Percentiles rank a stretch among this genome's conserved stretches.
Evolutionary conservation across 2,797 vertebrate genomes (phyloP).

Genomic region (Pseudochirops cupreus): DNA sequence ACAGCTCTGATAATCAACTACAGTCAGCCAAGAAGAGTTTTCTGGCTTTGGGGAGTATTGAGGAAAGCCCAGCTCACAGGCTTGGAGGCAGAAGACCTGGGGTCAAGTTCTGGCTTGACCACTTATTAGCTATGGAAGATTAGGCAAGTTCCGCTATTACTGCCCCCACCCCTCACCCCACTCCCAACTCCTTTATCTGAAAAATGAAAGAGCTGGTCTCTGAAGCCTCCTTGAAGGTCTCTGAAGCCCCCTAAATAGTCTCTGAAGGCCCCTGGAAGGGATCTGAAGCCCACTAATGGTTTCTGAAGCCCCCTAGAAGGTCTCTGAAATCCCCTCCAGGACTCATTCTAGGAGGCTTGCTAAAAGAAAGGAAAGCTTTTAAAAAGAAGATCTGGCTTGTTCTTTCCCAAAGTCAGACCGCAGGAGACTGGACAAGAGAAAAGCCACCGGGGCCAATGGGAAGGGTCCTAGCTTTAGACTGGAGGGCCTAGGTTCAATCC

Average conservation of each 20-base stretch:
- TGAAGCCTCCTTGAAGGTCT: not conserved
- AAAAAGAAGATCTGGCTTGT: not conserved
- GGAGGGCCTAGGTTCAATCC: not conserved
- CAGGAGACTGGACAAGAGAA: not conserved
- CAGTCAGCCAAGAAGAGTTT: not conserved
- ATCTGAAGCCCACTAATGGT: too few species aligned
- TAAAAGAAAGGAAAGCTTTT: not conserved
- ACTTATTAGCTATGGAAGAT: not conserved
- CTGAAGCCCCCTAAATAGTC: not conserved
- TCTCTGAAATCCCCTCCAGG: not conserved
- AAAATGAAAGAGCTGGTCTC: not conserved
- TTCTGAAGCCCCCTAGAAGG: too few species aligned
- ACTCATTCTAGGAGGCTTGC: not conserved
- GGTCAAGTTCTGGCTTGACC: not conserved
- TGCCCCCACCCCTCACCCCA: not conserved
- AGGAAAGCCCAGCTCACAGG: not conserved
- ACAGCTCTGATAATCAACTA: too few species aligned
- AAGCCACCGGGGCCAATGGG: not conserved
- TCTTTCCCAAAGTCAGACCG: not conserved
- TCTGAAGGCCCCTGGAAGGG: too few species aligned
- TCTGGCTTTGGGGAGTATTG: not conserved
- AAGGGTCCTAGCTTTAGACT: not conserved
- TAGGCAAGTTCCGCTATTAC: not conserved
- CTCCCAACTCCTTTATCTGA: not conserved
- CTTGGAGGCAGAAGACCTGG: not conserved